phyloP scores from a whole-genome alignment of 2,113 vertebrate species.

The Physeter macrocephalus region DNA sequence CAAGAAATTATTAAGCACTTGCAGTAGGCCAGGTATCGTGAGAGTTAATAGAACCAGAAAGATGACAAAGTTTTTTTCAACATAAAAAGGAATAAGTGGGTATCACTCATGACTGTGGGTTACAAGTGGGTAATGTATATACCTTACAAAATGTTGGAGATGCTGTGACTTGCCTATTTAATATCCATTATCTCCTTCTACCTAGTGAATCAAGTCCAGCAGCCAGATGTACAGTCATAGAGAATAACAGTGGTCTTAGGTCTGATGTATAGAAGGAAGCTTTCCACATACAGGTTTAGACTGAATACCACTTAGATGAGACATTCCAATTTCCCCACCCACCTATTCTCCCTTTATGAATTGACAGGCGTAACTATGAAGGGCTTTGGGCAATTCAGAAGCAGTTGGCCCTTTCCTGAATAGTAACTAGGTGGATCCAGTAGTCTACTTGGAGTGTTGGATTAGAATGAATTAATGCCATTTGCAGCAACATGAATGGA shows the following conservation, averaged over 20 bases:
- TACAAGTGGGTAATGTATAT: not conserved
- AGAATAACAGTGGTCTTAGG: not conserved
- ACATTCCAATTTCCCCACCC: not conserved
- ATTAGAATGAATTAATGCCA: not conserved
- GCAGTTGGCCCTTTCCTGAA: not conserved
- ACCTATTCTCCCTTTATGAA: not conserved
- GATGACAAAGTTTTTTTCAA: not conserved
- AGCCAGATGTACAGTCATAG: not conserved
- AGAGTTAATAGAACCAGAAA: not conserved
- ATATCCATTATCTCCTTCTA: no score
- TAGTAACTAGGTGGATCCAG: not conserved
- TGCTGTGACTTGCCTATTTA: not conserved
- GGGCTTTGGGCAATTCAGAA: not conserved
- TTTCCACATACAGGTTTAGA: not conserved
- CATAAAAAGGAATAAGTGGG: not conserved
- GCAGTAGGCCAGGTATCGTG: not conserved
- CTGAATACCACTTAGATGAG: not conserved
- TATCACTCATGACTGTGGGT: not conserved
- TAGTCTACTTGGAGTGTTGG: not conserved
- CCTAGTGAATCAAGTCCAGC: not conserved
- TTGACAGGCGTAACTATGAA: not conserved
- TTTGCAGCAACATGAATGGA: not conserved
- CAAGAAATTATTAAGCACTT: not conserved
- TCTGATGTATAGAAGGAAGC: not conserved
- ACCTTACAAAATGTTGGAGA: not conserved